A percentile compares a stretch with the other conserved stretches of the same genome.
Conservation (phyloP, 2,888 invertebrate genomes). For the Lithophane leautieri region DNA sequence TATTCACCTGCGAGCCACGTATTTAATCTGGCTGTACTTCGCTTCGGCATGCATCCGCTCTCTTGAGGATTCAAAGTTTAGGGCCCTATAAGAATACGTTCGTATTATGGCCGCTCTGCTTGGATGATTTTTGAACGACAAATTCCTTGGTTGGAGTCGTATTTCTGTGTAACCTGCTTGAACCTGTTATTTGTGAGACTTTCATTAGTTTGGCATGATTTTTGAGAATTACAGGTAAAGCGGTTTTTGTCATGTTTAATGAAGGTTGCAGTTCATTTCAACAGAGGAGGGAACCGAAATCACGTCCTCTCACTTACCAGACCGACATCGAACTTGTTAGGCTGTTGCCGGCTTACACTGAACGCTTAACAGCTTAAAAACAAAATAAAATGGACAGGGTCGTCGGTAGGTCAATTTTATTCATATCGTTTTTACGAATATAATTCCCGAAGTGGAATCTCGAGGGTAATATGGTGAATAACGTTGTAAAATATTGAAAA, state of each 20-base stretch:
- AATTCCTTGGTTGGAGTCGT: constrained; percentile 15
- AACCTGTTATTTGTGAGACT: not conserved
- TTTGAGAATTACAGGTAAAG: not conserved
- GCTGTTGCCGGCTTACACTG: not conserved
- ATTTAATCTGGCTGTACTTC: constrained; percentile 87
- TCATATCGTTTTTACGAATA: constrained; percentile 45
- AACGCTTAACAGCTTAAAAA: constrained; percentile 8
- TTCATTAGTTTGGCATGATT: not conserved
- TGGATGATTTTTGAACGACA: constrained; percentile 26
- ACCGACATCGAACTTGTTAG: not conserved
- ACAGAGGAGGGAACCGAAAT: not conserved
- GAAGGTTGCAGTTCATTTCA: not conserved
- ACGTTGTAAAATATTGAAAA: constrained; percentile 33
- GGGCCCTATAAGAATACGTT: constrained; percentile 57
- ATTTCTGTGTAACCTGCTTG: constrained; percentile 2
- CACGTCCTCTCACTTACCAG: not conserved
- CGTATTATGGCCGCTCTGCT: constrained; percentile 39
- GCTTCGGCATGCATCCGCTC: constrained; percentile 73
- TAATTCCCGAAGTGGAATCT: constrained; percentile 25
- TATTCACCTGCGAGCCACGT: constrained; percentile 87
- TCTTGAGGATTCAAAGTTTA: constrained; percentile 59
- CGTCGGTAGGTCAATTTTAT: constrained; percentile 32
- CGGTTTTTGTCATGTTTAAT: not conserved
- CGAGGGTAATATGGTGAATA: constrained; percentile 47
- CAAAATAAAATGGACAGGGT: constrained; percentile 25